Conservation (phyloP, 2,888 invertebrate genomes). For the Uropetala carovei region DNA sequence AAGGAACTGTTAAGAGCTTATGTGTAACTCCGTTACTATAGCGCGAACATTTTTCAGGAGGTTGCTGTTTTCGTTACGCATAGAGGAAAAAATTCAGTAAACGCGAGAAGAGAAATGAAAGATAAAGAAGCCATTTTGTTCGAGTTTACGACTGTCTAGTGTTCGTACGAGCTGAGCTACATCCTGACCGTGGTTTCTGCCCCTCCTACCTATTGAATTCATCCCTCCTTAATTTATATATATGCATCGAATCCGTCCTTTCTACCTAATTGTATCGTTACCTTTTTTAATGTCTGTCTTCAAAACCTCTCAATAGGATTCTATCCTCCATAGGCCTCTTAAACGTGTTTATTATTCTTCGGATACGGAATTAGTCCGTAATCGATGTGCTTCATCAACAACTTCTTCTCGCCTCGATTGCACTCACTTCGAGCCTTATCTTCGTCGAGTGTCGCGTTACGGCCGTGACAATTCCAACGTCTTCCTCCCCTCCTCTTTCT, state of each 20-base stretch:
- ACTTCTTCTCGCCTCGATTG: not conserved
- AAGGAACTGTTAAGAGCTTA: no score
- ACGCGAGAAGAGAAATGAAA: no score
- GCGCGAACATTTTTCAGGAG: no score
- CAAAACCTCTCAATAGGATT: slow-evolving; percentile 1
- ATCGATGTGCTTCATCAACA: slow-evolving; percentile 31
- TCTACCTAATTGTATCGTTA: not conserved
- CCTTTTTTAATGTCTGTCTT: not conserved
- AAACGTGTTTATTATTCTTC: slow-evolving; percentile 32
- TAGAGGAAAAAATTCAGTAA: no score
- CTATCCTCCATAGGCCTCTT: not conserved
- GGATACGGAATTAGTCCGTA: slow-evolving; percentile 16
- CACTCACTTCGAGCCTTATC: not conserved
- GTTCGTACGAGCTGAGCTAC: not conserved
- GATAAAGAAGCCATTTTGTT: slow-evolving; percentile 20
- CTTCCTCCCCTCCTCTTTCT: not conserved
- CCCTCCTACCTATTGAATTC: not conserved
- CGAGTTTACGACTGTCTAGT: not conserved
- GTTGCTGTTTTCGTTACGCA: no score
- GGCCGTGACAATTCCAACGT: not conserved
- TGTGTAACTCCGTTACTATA: no score
- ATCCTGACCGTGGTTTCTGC: not conserved
- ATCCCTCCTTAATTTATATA: not conserved
- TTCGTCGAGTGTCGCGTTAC: slow-evolving; percentile 4
- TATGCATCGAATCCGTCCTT: not conserved